These are phyloP conservation scores for Orthonychiurus folsomi DNA, from an alignment of 2,888 invertebrate species.

Conservation along the genomic window DNA sequence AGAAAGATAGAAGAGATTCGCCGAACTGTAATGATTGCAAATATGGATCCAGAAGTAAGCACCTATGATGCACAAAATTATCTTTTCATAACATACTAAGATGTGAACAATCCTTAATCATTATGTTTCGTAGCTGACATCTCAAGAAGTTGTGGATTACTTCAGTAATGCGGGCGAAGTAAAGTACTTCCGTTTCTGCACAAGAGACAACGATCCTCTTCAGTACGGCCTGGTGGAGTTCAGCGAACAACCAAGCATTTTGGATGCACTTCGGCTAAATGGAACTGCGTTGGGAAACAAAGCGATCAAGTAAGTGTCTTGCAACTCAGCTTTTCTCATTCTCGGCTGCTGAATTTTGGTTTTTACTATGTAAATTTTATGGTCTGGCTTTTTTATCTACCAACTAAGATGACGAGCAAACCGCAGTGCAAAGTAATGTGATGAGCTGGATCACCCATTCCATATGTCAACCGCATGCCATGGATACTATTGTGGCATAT, in stretches of 20 bases:
- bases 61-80: no score
- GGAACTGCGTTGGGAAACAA: slow-evolving; percentile 51
- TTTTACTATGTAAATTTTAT: slow-evolving; percentile 3
- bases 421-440: no score
- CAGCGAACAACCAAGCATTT: slow-evolving; percentile 78
- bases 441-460: no score
- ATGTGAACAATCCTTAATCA: no score
- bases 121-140: slow-evolving; percentile 42
- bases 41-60: slow-evolving; percentile 50
- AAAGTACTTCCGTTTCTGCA: slow-evolving; percentile 86
- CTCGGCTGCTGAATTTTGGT: not conserved
- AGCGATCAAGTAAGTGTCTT: slow-evolving; percentile 44
- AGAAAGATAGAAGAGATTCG: slow-evolving; percentile 91
- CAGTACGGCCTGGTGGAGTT: slow-evolving; percentile 86
- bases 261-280: slow-evolving; percentile 76
- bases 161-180: slow-evolving; percentile 84
- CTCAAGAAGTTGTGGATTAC: slow-evolving; percentile 80
- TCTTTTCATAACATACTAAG: no score
- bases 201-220: slow-evolving; percentile 64
- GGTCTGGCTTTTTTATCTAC: not conserved
- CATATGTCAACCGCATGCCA: no score
- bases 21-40: slow-evolving; percentile 77
- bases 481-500: no score
- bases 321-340: not conserved
- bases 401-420: not conserved